Evolutionary conservation across 1,140 invertebrate species (phyloP).

Genomic region (Sinella curviseta): DNA sequence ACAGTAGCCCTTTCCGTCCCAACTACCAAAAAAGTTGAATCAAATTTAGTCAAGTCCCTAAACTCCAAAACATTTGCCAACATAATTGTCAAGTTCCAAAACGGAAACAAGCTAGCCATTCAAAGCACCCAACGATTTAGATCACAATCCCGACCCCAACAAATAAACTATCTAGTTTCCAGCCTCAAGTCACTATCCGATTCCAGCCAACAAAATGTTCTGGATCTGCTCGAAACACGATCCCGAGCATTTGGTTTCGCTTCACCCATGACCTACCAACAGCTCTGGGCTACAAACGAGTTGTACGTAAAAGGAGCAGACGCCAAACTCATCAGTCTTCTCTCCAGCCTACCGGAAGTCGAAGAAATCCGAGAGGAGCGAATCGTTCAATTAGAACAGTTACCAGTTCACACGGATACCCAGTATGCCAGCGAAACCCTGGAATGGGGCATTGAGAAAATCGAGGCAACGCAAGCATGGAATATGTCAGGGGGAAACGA

Average conservation of each 20-base stretch:
- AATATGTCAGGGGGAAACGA: neutral
- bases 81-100: neutral
- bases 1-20: too few relatives aligned
- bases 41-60: too few relatives aligned
- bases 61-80: neutral
- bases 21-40: too few relatives aligned
- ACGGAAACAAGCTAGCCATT: neutral
- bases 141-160: neutral
- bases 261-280: too few relatives aligned
- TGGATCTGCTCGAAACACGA: too few relatives aligned
- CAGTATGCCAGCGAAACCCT: neutral
- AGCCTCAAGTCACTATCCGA: neutral
- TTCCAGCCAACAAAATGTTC: neutral
- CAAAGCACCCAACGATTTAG: too few relatives aligned
- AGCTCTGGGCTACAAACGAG: constrained; percentile 36
- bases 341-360: neutral
- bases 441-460: constrained; percentile 31
- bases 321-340: neutral
- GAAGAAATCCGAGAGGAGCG: constrained; percentile 16
- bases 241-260: too few relatives aligned
- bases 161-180: neutral
- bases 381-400: too few relatives aligned
- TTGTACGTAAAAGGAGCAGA: neutral
- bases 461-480: constrained; percentile 26
- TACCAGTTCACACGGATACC: neutral